Percentiles rank a stretch among this genome's conserved stretches.
Evolutionary conservation across 2,888 invertebrate genomes (phyloP).

Genomic region (Abrostola triplasia): DNA sequence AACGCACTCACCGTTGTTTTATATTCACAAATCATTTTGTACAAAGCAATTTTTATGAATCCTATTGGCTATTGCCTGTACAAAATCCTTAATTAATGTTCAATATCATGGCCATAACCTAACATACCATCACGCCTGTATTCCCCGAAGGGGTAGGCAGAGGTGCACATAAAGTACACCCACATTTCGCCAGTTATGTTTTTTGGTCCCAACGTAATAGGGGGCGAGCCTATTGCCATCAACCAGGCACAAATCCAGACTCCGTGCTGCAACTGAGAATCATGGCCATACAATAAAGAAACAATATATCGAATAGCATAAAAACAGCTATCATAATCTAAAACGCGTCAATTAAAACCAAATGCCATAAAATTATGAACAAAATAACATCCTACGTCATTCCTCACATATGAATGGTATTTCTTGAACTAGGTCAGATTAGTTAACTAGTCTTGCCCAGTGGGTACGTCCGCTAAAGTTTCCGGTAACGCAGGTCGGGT

Average conservation of each 20-base stretch:
- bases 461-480: slow-evolving; percentile 34
- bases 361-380: not conserved
- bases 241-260: too few relatives aligned
- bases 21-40: not conserved
- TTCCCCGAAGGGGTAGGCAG: too few relatives aligned
- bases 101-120: too few relatives aligned
- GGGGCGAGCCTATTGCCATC: too few relatives aligned
- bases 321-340: not conserved
- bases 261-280: too few relatives aligned
- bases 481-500: slow-evolving; percentile 48
- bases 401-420: slow-evolving; percentile 26
- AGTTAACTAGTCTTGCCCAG: slow-evolving; percentile 34
- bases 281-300: too few relatives aligned
- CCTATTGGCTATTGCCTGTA: too few relatives aligned
- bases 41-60: not conserved
- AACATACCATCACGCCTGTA: too few relatives aligned
- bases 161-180: too few relatives aligned
- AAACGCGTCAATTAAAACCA: not conserved
- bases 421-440: slow-evolving; percentile 45
- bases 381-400: slow-evolving; percentile 15
- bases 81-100: too few relatives aligned
- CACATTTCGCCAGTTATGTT: too few relatives aligned
- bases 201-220: too few relatives aligned
- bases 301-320: not conserved
- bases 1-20: not conserved